Base-by-base conservation (phyloP, 2,797 vertebrate genomes). In the Anabacerthia variegaticeps region DNA sequence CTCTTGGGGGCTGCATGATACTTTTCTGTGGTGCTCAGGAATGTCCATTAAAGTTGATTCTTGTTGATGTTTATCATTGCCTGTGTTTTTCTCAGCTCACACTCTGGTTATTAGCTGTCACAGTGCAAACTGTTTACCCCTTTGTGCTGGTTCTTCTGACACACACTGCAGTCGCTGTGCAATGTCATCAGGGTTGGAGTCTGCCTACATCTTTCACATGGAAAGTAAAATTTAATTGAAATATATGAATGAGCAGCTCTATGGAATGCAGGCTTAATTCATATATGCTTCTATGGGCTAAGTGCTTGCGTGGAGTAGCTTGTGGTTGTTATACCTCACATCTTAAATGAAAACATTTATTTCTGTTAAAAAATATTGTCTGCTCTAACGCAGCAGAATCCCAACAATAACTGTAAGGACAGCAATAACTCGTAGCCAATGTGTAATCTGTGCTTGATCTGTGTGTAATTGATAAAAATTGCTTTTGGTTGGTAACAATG, bases 391-490 rank as follows among this genome's bases (percentile, higher is more conserved):
- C 41, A 83, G 65, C 39, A 87, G 71, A 97, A 63, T 75, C 73
- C 68, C 88, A 78, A 68, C 87, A 95, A 12, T 59, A 59, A 17
- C 77, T 91, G 14, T 82, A 88, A 79, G n/a, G 43, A 30, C 86
- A 81, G 82, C 81, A 81, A 23, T 85, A 79, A 67, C 61, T 90
- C 28, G 48, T 90, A 95, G 69, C 73, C 69, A 92, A 1, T 41
- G 32, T 85, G 59, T 93, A 87, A 84, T 90, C 72, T 85, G 73
- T 62, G 54, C 26, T 91, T 95, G 83, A 85, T 88, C 22, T 46
- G 73, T 95, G 77, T 86, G 65, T 89, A 96, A 92, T 88, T 86
- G 96, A 72, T 86, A 92, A 91, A 93, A 92, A 96, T 85, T 85
- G 77, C 82, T 95, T 95, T 85, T 69, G 63, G 43, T 73, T 63